Base-by-base conservation (phyloP, 2,888 invertebrate species). In the Lithodes maja region DNA sequence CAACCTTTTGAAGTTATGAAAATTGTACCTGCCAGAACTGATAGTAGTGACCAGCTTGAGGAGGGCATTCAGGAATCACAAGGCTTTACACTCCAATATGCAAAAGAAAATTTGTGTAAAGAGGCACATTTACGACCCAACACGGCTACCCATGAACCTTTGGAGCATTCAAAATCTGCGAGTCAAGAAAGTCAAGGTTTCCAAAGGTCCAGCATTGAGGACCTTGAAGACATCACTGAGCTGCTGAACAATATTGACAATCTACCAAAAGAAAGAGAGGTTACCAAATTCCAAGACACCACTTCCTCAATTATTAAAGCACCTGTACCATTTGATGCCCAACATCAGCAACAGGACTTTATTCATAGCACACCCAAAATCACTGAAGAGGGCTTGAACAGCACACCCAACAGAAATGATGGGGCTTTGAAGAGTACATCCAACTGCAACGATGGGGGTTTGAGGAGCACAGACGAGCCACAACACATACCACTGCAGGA, bases 1-100 rank as follows among this genome's bases (percentile, higher is more conserved):
- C 86, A 86, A 50, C 75, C 86, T 68, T 86, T 86, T 86, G 81
- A 82, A 50, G 17, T 86, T 49, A 74, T 49, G 15, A 2, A 68
- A 33, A 33, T 33, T 49, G 7, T 75, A 1, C 0, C 49, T 17
- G 33, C n/a, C n/a, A 75, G 33, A 3, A 55, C 61, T 2, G 5
- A 77, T 77, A 52, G n/a, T 17, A 77, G n/a, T 5, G 12, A 17
- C 7, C 15, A 53, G 53, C 80, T 50, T 52, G n/a, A n/a, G n/a
- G 49, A 55, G 15, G 68, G 52, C 9, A 33, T 12, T 9, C 79
- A 78, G 78, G 68, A 68, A n/a, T 81, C 81, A 9, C 81, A 81
- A 49, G 81, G 81, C 53, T 81, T 81, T 81, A 61, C 68, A 33
- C 61, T 17, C 3, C 50, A 61, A 61, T n/a, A 9, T 68, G 7